phyloP scores from a whole-genome alignment of 2,797 vertebrate species.

The Bovichtus variegatus region DNA sequence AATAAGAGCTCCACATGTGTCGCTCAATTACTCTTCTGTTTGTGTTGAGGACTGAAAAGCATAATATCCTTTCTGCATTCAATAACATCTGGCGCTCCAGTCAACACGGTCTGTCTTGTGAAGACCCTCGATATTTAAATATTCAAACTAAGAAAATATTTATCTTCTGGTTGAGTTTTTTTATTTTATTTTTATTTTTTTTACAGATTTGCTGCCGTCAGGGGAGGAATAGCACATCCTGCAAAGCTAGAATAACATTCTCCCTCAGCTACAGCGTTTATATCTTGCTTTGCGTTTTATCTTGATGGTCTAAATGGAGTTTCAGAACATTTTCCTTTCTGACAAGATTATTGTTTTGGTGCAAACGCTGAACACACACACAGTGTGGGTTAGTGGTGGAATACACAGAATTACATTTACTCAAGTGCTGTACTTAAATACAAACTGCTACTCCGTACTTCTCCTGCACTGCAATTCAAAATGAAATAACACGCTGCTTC shows the following conservation, averaged over 20 bases:
- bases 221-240: neutral
- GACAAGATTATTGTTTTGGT: neutral
- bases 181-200: no score
- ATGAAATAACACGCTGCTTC: neutral
- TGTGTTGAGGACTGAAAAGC: neutral
- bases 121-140: neutral
- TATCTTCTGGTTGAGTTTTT: neutral
- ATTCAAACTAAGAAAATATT: neutral
- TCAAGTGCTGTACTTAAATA: neutral
- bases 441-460: neutral
- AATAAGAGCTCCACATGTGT: neutral
- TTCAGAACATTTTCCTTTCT: neutral
- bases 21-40: neutral
- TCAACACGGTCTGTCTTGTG: neutral
- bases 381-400: neutral
- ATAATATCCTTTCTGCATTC: neutral
- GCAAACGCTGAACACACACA: neutral
- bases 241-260: constrained; percentile 1
- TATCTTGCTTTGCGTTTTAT: neutral
- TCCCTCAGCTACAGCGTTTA: neutral
- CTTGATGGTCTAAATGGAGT: neutral
- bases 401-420: neutral
- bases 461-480: neutral
- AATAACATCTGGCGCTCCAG: neutral
- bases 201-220: no score